phyloP scores from a whole-genome alignment of 64 coral and sea anemone genomes.

The Porites australiensis region DNA sequence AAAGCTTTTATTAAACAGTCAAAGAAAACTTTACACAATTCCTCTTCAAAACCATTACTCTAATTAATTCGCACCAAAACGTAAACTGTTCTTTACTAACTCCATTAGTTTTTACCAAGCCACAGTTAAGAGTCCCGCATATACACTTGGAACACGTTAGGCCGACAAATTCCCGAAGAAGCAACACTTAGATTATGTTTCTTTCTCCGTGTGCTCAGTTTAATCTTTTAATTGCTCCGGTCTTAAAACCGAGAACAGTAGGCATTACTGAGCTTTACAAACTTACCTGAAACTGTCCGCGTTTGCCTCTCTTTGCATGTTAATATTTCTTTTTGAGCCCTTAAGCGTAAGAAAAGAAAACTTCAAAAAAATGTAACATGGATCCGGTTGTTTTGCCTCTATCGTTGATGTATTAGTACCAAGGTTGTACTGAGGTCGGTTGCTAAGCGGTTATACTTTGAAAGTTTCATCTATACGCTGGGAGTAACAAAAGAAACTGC shows the following conservation, averaged over 20 bases:
- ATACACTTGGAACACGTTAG: background rate
- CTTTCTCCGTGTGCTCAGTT: background rate
- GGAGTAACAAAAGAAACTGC: background rate
- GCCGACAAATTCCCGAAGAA: background rate
- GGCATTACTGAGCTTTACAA: background rate
- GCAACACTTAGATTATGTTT: background rate
- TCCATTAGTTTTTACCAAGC: too few relatives aligned
- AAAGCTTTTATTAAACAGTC: background rate
- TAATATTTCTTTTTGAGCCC: background rate
- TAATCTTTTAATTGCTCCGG: slow-evolving; percentile 22
- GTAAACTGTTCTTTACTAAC: background rate
- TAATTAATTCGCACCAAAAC: background rate
- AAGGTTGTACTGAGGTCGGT: background rate
- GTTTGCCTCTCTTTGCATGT: background rate
- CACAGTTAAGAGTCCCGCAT: background rate
- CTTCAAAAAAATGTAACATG: too few relatives aligned
- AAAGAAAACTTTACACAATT: background rate
- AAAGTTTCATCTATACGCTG: background rate
- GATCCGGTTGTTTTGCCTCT: too few relatives aligned
- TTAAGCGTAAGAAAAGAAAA: background rate
- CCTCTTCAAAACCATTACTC: background rate
- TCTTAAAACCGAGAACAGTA: background rate
- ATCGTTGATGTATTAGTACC: too few relatives aligned
- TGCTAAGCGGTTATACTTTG: slow-evolving; percentile 3
- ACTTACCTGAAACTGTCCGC: background rate